Conservation (phyloP, 1,140 invertebrate genomes). For the Aphelenchoides fujianensis region DNA sequence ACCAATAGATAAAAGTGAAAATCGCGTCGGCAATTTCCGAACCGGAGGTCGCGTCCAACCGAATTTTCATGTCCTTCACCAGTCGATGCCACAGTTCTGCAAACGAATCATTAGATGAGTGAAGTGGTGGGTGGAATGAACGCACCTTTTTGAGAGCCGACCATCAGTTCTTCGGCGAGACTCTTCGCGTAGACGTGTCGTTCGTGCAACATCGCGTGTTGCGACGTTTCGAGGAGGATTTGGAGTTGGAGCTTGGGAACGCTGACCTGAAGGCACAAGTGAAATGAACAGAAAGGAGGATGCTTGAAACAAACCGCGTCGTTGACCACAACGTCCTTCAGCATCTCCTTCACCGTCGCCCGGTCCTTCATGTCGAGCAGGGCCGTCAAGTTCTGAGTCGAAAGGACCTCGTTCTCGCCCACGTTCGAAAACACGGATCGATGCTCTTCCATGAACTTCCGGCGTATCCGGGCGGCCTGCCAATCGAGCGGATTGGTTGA, state of each 20-base stretch:
- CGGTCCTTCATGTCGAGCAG: neutral
- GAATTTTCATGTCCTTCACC: neutral
- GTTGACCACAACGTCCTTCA: neutral
- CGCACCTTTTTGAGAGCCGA: neutral
- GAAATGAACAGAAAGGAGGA: neutral
- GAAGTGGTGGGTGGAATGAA: neutral
- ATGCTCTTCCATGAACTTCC: neutral
- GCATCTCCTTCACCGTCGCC: neutral
- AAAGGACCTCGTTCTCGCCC: neutral
- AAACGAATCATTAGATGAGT: neutral
- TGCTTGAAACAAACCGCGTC: neutral
- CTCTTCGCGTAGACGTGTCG: neutral
- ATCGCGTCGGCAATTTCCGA: neutral
- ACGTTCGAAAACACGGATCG: neutral
- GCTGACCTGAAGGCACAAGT: neutral
- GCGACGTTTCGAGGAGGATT: neutral
- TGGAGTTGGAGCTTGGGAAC: neutral
- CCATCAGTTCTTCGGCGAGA: neutral
- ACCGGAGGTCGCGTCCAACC: neutral
- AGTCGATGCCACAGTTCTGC: slow-evolving; percentile 4
- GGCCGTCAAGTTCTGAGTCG: neutral
- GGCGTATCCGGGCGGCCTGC: neutral
- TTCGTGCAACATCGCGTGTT: slow-evolving; percentile 14
- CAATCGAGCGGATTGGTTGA: too few relatives aligned
- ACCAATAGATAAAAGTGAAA: neutral